Percentiles rank a stretch among this genome's conserved stretches.
phyloP scores from a whole-genome alignment of 2,113 vertebrate species.

The Ailuropoda melanoleuca region DNA sequence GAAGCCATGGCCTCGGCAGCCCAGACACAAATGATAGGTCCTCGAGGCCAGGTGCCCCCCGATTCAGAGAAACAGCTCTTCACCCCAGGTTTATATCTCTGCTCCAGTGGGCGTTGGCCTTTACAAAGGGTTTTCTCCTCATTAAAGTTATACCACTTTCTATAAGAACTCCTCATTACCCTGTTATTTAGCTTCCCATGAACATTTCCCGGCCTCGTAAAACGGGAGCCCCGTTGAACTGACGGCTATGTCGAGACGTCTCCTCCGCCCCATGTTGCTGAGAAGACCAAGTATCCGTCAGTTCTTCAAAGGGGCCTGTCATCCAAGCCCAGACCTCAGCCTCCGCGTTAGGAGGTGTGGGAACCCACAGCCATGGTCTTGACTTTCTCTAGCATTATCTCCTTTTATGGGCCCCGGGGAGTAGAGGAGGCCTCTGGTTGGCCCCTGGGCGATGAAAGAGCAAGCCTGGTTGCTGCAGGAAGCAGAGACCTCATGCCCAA shows the following conservation, averaged over 20 bases:
- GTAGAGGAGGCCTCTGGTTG: background rate
- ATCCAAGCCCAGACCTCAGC: slow-evolving; percentile 41
- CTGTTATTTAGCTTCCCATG: slow-evolving; percentile 68
- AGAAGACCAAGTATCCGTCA: slow-evolving; percentile 29
- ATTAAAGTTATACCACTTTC: slow-evolving; percentile 79
- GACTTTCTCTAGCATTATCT: slow-evolving; percentile 18
- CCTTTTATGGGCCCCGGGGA: background rate
- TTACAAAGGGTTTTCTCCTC: slow-evolving; percentile 71
- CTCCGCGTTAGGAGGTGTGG: slow-evolving; percentile 36
- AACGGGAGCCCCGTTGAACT: slow-evolving; percentile 49
- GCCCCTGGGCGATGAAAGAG: background rate
- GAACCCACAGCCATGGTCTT: background rate
- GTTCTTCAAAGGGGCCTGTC: slow-evolving; percentile 76
- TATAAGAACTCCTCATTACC: slow-evolving; percentile 66
- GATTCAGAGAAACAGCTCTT: background rate
- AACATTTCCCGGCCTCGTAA: slow-evolving; percentile 54
- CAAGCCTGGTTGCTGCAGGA: background rate
- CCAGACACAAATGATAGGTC: background rate
- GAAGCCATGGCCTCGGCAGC: slow-evolving; percentile 71
- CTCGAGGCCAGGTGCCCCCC: background rate
- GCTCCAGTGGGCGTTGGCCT: slow-evolving; percentile 64
- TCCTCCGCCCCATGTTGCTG: background rate
- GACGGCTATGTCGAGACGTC: background rate
- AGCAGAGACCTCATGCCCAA: background rate
- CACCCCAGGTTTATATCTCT: slow-evolving; percentile 59